A percentile compares a stretch with the other conserved stretches of the same genome.
phyloP scores from a whole-genome alignment of 2,888 invertebrate species.

The Allygus modestus region DNA sequence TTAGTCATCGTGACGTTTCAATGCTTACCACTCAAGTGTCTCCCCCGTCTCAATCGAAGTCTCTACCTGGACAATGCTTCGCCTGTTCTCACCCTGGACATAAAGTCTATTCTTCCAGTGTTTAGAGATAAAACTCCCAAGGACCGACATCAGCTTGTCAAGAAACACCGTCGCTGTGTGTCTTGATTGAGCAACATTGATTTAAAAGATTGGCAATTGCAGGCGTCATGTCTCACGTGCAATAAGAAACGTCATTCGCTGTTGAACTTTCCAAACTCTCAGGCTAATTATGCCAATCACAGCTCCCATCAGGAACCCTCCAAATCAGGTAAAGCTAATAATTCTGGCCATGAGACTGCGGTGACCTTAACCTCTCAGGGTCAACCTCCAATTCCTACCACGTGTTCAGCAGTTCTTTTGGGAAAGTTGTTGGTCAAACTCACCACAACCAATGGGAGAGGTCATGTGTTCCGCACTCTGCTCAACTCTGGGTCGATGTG shows the following conservation, averaged over 20 bases:
- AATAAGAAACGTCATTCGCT: conserved; percentile 21
- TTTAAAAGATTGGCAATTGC: conserved; percentile 2
- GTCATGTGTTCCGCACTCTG: background rate
- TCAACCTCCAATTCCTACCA: background rate
- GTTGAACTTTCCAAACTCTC: conserved; percentile 10
- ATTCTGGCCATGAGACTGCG: background rate
- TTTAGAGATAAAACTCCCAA: conserved; percentile 19
- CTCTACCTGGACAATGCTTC: background rate
- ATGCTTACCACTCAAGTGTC: conserved; percentile 2
- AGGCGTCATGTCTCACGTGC: conserved; percentile 22
- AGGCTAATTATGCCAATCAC: background rate
- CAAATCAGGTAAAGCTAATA: background rate
- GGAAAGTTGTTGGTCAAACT: background rate
- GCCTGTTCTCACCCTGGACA: background rate
- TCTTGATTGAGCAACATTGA: too few species aligned
- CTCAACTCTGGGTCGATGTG: background rate
- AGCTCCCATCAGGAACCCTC: background rate
- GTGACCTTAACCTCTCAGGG: conserved; percentile 18
- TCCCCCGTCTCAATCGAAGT: background rate
- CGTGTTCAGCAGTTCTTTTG: background rate
- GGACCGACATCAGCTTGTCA: background rate
- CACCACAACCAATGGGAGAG: background rate
- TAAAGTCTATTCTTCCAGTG: background rate
- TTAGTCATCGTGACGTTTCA: background rate
- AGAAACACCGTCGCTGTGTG: background rate